Percentiles rank a stretch among this genome's conserved stretches.
phyloP scores from a whole-genome alignment of 2,113 vertebrate species.

The Cyprinus carpio region DNA sequence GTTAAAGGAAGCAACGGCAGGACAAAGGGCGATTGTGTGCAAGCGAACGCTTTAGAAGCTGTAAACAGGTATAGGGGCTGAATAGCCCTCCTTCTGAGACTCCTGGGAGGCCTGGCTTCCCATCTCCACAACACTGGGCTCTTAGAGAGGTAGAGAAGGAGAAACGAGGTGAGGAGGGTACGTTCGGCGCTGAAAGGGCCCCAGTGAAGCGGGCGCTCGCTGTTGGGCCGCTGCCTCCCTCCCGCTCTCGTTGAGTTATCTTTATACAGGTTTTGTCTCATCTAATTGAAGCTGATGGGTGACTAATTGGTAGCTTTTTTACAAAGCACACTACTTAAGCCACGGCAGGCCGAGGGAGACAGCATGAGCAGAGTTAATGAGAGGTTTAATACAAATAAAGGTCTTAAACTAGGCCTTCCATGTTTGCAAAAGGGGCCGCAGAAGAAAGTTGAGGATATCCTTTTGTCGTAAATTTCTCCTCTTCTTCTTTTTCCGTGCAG shows the following conservation, averaged over 20 bases:
- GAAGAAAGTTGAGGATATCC: slow-evolving; percentile 78
- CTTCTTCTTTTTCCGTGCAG: slow-evolving; percentile 74
- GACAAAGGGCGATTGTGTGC: slow-evolving; percentile 91
- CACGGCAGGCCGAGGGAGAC: slow-evolving; percentile 81
- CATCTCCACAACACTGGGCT: slow-evolving; percentile 83
- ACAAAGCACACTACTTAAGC: slow-evolving; percentile 86
- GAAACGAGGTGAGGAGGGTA: background rate
- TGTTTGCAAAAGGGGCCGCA: slow-evolving; percentile 65
- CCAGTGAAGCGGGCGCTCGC: too few species aligned
- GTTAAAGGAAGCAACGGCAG: slow-evolving; percentile 85
- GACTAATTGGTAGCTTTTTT: slow-evolving; percentile 97
- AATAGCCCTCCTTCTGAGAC: slow-evolving; percentile 89
- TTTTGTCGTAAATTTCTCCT: slow-evolving; percentile 69
- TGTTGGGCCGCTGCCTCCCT: too few species aligned
- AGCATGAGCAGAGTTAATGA: slow-evolving; percentile 97
- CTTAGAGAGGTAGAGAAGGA: slow-evolving; percentile 80
- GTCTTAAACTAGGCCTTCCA: slow-evolving; percentile 75
- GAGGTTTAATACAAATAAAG: slow-evolving; percentile 79
- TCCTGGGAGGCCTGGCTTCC: slow-evolving; percentile 90
- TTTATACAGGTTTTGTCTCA: slow-evolving; percentile 96
- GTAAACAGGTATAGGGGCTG: slow-evolving; percentile 90
- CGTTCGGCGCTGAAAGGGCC: too few species aligned
- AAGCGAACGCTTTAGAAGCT: slow-evolving; percentile 81
- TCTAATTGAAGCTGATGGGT: slow-evolving; percentile 99
- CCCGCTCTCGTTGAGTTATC: slow-evolving; percentile 86